A percentile compares a stretch with the other conserved stretches of the same genome.
Conservation (phyloP, 2,888 invertebrate species). For the Leptinotarsa tumamoca region DNA sequence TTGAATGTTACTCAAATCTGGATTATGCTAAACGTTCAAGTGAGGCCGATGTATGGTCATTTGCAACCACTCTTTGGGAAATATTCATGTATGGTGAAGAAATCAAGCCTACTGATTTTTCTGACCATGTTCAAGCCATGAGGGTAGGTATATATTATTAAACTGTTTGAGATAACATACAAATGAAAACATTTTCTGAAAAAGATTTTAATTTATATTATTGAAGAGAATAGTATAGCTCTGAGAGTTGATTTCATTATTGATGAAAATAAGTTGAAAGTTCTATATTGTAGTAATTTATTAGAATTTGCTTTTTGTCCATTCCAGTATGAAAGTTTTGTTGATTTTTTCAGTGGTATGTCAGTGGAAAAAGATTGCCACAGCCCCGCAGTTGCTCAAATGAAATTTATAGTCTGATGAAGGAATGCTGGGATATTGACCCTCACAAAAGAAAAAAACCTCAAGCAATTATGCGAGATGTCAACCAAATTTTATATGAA, state of each 20-base stretch:
- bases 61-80: conserved; percentile 93
- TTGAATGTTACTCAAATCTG: conserved; percentile 81
- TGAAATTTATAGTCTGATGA: conserved; percentile 82
- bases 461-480: conserved; percentile 87
- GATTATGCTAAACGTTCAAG: conserved; percentile 76
- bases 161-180: too few relatives aligned
- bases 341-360: conserved; percentile 70
- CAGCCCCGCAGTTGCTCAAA: conserved; percentile 77
- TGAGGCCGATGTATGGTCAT: conserved; percentile 90
- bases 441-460: conserved; percentile 80
- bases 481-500: conserved; percentile 83
- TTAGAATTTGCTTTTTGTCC: background rate
- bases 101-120: conserved; percentile 53
- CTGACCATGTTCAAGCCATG: conserved; percentile 57
- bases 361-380: conserved; percentile 76
- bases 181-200: too few relatives aligned
- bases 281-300: background rate
- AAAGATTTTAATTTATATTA: too few relatives aligned
- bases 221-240: too few relatives aligned
- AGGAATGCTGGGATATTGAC: conserved; percentile 84
- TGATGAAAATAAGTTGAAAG: too few relatives aligned
- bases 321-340: background rate
- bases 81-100: conserved; percentile 83
- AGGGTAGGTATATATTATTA: conserved; percentile 51
- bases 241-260: too few relatives aligned